A percentile compares a stretch with the other conserved stretches of the same genome.
Conservation (phyloP, 2,888 invertebrate genomes). For the Caradrina kadenii region DNA sequence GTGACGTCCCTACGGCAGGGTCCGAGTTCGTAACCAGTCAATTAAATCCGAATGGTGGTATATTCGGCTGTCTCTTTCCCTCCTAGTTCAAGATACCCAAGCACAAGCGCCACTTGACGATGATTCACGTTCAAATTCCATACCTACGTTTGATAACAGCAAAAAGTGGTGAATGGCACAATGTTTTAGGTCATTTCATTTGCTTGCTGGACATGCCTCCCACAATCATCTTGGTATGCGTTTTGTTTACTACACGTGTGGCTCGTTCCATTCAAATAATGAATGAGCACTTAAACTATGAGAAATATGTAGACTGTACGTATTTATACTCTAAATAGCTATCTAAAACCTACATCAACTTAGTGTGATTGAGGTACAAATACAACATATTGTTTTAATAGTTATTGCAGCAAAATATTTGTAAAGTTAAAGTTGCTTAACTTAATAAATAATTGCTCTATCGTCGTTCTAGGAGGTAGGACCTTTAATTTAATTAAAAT, state of each 20-base stretch:
- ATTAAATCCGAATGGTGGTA: slow-evolving; percentile 89
- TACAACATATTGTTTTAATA: not conserved
- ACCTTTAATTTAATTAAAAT: slow-evolving; percentile 19
- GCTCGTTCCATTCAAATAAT: slow-evolving; percentile 52
- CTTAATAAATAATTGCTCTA: slow-evolving; percentile 1
- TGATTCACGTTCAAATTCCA: slow-evolving; percentile 89
- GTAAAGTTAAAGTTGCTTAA: not conserved
- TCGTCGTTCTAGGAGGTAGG: slow-evolving; percentile 1
- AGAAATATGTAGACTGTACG: slow-evolving; percentile 1
- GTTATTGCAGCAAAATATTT: not conserved
- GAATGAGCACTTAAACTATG: slow-evolving; percentile 48
- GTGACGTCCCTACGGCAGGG: slow-evolving; percentile 88
- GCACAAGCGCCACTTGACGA: slow-evolving; percentile 88
- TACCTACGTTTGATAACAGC: slow-evolving; percentile 89
- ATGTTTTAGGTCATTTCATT: slow-evolving; percentile 83
- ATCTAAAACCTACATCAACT: slow-evolving; percentile 19
- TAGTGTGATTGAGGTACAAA: slow-evolving; percentile 2
- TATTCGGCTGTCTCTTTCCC: slow-evolving; percentile 84
- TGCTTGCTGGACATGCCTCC: slow-evolving; percentile 77
- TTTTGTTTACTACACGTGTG: slow-evolving; percentile 75
- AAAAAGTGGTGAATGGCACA: slow-evolving; percentile 86
- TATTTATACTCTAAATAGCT: slow-evolving; percentile 6
- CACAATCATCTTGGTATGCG: slow-evolving; percentile 73
- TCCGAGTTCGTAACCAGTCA: slow-evolving; percentile 89
- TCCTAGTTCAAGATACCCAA: slow-evolving; percentile 81